Evolutionary conservation across 2,888 invertebrate species (phyloP), one percentile per base, ranked within the genome.

Genomic region (Leucophenga montana): DNA sequence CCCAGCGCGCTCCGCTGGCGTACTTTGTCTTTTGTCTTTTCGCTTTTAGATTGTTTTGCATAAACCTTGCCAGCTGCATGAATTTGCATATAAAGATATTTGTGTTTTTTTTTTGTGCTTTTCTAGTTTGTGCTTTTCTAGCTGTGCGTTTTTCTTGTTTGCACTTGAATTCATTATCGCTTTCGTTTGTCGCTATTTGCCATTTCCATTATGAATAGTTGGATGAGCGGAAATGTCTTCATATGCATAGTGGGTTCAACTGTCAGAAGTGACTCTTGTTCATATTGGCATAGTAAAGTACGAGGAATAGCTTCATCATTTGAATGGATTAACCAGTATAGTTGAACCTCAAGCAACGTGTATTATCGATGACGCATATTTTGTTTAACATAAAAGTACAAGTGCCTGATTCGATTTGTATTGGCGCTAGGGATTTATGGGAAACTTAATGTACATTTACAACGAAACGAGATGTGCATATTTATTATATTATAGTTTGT

Each of bases 71-170:
- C 61, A 39, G 11, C 39, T 39, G 56, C 22, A 65, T 69, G 67
- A 50, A 83, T 80, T 83, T 82, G 83, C 80, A 80, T 82, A 79
- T 56, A 46, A 73, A 75, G 27, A 27, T 27, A 64, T 69, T 71
- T 66, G 70, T 65, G 66, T 59, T 54, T 48, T 67, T 59, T 54
- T 48, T 67, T 70, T 64, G 66, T 62, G 54, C 61, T 68, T 62
- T 54, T 68, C n/a, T 56, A 64, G 69, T 71, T 70, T 68, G 22
- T 56, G 70, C 46, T 71, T 70, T 68, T 71, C 68, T 73, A 53
- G 44, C 44, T 69, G 27, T 65, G 18, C 53, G n/a, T 68, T 62
- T 64, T 20, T 5, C 5, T 59, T 16, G 53, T 53, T 64, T 16
- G 33, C n/a, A 54, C 46, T 56, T 66, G 22, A 62, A 33, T 16